Percentiles rank a stretch among this genome's conserved stretches.
Conservation (phyloP, 2,113 vertebrate genomes). For the Oenanthe oenanthe region DNA sequence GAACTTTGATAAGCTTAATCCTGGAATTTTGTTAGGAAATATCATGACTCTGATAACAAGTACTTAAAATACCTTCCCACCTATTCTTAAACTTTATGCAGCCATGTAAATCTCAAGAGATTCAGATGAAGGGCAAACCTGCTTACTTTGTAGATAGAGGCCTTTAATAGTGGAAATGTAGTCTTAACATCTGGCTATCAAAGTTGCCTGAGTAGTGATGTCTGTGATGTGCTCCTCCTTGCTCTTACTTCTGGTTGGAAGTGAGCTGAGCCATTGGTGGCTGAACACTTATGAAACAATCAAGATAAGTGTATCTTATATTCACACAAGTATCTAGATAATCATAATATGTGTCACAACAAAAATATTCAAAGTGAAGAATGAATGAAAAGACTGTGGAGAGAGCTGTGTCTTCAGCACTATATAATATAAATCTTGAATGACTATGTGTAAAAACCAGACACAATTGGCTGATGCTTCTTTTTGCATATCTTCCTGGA, state of each 20-base stretch:
- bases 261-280: background rate
- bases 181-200: background rate
- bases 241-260: background rate
- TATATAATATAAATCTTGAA: background rate
- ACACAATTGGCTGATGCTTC: background rate
- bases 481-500: background rate
- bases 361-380: background rate
- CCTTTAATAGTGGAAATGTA: background rate
- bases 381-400: background rate
- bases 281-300: background rate
- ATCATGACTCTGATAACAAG: background rate
- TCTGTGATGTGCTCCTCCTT: rapidly evolving
- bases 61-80: background rate
- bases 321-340: background rate
- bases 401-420: background rate
- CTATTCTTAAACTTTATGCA: background rate
- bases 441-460: background rate
- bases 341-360: background rate
- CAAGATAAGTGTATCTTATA: background rate
- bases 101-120: background rate
- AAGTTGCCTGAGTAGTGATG: background rate
- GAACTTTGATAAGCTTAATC: background rate
- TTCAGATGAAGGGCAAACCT: background rate
- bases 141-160: background rate
- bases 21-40: background rate